Base-by-base conservation (phyloP, 37 sponge, comb jelly and placozoan species). In the Agelas oroides region DNA sequence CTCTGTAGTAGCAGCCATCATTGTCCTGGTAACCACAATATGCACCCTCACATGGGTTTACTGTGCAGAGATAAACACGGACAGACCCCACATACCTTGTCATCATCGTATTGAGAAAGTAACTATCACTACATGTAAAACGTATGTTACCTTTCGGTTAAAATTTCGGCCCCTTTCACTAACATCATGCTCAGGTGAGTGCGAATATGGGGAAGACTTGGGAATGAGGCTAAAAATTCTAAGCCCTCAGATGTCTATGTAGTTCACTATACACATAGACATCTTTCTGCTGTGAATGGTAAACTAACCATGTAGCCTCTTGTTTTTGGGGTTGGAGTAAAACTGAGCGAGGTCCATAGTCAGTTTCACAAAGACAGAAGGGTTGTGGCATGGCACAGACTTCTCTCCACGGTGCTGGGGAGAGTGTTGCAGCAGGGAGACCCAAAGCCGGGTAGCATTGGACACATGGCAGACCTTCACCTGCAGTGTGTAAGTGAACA, bases 381-480 rank as follows among this genome's bases (percentile, higher is more conserved):
- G 73, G 40, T 68, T 40, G 35, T 78, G 78, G n/a, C 37, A 15
- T 0, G 56, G 6, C 14, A 71, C 38, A 20, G 69, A 73, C 52
- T 28, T 54, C 16, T 73, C 78, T 24, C 85, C 94, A 31, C 79
- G 72, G n/a, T 32, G 33, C 25, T 46, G 57, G 24, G 91, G 88
- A 31, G 39, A 21, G 80, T 90, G 95, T 39, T 87, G 82, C 39
- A 90, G 56, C 6, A 94, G 64, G 23, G 85, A 65, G 0, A 94
- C 79, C 95, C 95, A 94, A 25, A 87, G 69, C 28, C 88, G 72
- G 28, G 75, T 78, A 24, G 86, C 86, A 78, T 75, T 86, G 17
- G 86, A 77, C 21, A 86, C 71, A 35, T 86, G 79, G 24, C 19
- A 24, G 0, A 86, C 86, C 30, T 71, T 78, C 34, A 78, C 39